These are phyloP conservation scores for Malurus leucopterus DNA, from an alignment of 2,797 vertebrate species.

Conservation along the genomic window DNA sequence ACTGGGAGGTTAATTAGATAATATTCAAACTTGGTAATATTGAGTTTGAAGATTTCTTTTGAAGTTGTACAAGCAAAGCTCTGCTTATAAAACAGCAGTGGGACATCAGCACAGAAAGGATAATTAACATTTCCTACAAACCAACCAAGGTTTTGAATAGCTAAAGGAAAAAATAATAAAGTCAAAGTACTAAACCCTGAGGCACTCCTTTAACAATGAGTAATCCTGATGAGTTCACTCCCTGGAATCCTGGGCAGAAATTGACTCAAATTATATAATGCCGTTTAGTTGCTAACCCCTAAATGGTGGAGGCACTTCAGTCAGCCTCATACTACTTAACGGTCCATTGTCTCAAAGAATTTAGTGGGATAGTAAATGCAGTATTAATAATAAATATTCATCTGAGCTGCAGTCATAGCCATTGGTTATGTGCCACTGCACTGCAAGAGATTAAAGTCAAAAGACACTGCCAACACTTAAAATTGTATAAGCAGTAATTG, in stretches of 20 bases:
- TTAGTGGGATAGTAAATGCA: slow-evolving; percentile 29
- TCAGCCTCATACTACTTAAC: slow-evolving; percentile 13
- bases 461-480: neutral
- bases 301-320: slow-evolving; percentile 49
- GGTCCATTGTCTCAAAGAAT: slow-evolving; percentile 46
- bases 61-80: slow-evolving; percentile 66
- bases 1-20: slow-evolving; percentile 75
- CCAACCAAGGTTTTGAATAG: slow-evolving; percentile 63
- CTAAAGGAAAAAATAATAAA: slow-evolving; percentile 60
- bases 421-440: neutral
- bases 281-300: slow-evolving; percentile 45
- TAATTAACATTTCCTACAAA: slow-evolving; percentile 69
- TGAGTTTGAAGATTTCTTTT: slow-evolving; percentile 69
- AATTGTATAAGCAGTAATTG: neutral
- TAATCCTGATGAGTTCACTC: slow-evolving; percentile 65
- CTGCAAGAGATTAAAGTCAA: neutral
- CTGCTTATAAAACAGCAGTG: slow-evolving; percentile 60
- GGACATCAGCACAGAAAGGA: slow-evolving; percentile 56
- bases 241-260: slow-evolving; percentile 64
- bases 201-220: slow-evolving; percentile 68
- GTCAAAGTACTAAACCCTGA: slow-evolving; percentile 67
- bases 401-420: neutral
- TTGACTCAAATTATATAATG: slow-evolving; percentile 61
- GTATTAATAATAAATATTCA: slow-evolving; percentile 54
- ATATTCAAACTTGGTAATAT: slow-evolving; percentile 70